phyloP scores from a whole-genome alignment of 1,140 invertebrate species.

The Euschistus heros region DNA sequence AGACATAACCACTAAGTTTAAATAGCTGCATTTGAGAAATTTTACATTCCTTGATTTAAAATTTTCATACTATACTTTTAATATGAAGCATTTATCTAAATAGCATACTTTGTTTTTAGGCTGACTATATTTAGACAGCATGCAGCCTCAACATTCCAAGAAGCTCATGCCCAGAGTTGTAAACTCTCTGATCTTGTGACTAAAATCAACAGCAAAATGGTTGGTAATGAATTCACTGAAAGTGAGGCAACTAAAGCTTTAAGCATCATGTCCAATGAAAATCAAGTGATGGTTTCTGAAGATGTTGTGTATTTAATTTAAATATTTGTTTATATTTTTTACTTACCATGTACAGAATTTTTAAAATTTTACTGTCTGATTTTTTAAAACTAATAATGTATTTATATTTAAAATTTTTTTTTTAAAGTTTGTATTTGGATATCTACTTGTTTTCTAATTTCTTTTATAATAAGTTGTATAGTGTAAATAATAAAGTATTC shows the following conservation, averaged over 20 bases:
- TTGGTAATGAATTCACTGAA: conserved; percentile 44
- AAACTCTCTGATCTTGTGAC: conserved; percentile 45
- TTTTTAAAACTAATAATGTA: neutral
- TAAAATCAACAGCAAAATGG: conserved; percentile 48
- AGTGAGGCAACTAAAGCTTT: conserved; percentile 70
- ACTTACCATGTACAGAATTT: neutral
- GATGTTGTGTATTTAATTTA: conserved; percentile 79
- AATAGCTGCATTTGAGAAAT: no score
- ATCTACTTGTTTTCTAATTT: no score
- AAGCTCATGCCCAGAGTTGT: conserved; percentile 55
- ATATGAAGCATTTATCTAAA: no score
- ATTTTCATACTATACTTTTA: no score
- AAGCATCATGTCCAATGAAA: conserved; percentile 72
- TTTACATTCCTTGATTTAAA: no score
- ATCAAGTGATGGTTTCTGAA: conserved; percentile 85
- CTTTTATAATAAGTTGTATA: no score
- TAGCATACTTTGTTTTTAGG: neutral
- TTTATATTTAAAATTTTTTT: neutral
- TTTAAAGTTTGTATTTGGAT: neutral
- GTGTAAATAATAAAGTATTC: neutral
- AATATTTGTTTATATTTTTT: conserved; percentile 29
- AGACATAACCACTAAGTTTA: no score
- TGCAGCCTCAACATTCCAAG: conserved; percentile 53
- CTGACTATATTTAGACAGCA: conserved; percentile 50
- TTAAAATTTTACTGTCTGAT: neutral